Base-by-base conservation (phyloP, 2,888 invertebrate genomes). In the Chesias legatella region DNA sequence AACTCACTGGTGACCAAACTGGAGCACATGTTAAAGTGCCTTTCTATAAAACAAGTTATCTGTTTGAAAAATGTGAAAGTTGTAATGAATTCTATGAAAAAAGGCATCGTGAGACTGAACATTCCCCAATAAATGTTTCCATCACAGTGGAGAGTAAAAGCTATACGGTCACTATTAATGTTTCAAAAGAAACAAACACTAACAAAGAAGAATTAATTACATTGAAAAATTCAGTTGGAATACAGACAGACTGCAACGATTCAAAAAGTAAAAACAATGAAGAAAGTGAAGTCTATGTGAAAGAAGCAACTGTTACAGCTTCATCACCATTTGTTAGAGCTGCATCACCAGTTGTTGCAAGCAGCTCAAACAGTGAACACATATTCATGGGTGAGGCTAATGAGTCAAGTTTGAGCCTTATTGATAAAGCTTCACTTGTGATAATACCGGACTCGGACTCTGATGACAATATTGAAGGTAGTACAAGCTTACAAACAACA, bases 381-480 rank as follows among this genome's bases (percentile, higher is more conserved):
- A 29, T 73, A 39, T 64, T 35, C 21, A 6, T 30, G 17, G 26
- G 17, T 23, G 33, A 36, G 21, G 33, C 24, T 29, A n/a, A 31
- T 31, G 6, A 27, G 26, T 20, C 13, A 1, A 29, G 6, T 6
- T 22, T 22, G 1, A 22, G 17, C 13, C 8, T 31, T 21, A 17
- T 30, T 17, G 34, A 39, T 6, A 49, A 43, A 35, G 36, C 33
- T 8, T 58, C 53, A 40, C 48, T 50, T 59, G 11, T 74, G 30
- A 45, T 74, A 28, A 73, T 81, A 53, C 63, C 67, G 39, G 81
- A 81, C 44, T 77, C 82, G n/a, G 82, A 83, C 24, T 72, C 69
- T 60, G 81, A 81, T 50, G 55, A 60, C 27, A 64, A 65, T 21
- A 22, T 57, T 10, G 62, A 63, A 22, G 27, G 47, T 22, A 62